A percentile compares a stretch with the other conserved stretches of the same genome.
Evolutionary conservation across 1,140 invertebrate species (phyloP).

Genomic region (Anagrus nilaparvatae): DNA sequence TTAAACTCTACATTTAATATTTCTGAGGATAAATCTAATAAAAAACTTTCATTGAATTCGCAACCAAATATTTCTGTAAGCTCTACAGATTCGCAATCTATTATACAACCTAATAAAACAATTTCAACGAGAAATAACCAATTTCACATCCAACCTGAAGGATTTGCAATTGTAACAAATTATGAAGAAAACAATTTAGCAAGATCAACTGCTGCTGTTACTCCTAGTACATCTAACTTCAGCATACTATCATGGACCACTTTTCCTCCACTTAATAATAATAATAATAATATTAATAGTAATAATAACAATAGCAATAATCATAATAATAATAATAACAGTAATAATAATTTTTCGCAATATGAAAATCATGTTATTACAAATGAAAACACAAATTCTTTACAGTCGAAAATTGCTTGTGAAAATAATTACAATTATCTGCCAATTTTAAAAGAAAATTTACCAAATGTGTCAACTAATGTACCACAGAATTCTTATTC

Average conservation of each 20-base stretch:
- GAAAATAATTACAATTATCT: slow-evolving; percentile 36
- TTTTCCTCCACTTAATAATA: slow-evolving; percentile 29
- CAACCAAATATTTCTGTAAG: slow-evolving; percentile 5
- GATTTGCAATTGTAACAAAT: slow-evolving; percentile 27
- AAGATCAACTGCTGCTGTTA: slow-evolving; percentile 34
- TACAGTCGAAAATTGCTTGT: slow-evolving; percentile 30
- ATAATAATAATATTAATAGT: slow-evolving; percentile 11
- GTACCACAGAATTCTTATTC: not conserved
- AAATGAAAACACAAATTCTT: slow-evolving; percentile 19
- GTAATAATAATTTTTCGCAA: slow-evolving; percentile 26
- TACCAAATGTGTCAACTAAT: slow-evolving; percentile 17
- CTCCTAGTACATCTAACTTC: slow-evolving; percentile 40
- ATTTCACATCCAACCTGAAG: slow-evolving; percentile 28
- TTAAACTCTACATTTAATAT: slow-evolving; percentile 15
- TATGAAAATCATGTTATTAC: slow-evolving; percentile 25
- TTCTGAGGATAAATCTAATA: slow-evolving; percentile 13
- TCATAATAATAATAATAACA: slow-evolving; percentile 4
- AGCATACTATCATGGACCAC: slow-evolving; percentile 42
- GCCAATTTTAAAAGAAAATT: slow-evolving; percentile 33
- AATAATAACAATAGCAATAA: slow-evolving; percentile 4
- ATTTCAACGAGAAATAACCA: slow-evolving; percentile 9
- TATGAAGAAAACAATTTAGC: slow-evolving; percentile 29
- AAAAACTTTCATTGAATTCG: slow-evolving; percentile 5
- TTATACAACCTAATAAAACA: no score
- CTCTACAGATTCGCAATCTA: no score